Base-by-base conservation (phyloP, 2,888 invertebrate genomes). In the Coremacera marginata region DNA sequence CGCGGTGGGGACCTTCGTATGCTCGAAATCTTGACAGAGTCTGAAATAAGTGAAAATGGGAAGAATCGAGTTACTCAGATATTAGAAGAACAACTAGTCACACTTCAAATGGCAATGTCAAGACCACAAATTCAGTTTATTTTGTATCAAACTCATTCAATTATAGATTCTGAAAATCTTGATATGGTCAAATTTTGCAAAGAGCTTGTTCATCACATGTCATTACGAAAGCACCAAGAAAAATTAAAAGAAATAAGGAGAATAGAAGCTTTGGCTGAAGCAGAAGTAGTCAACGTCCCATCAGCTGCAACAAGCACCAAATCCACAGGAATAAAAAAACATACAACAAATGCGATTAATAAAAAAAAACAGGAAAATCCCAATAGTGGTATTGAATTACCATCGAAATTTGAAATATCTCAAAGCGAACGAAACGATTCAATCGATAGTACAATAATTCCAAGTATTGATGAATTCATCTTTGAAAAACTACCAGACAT, bases 121-220 rank as follows among this genome's bases (percentile, higher is more conserved):
- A 92, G 94, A 73, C 95, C 96, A 0, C 95, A 95, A 90, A 94
- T 95, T 31, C 96, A 96, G 85, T 91, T 95, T 79, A 92, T 95
- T 16, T 88, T 96, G 49, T 96, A 96, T 84, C 95, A 95, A 86
- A 95, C 95, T 0, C 95, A 96, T 89, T 95, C 95, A 0, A 92
- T 94, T 71, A 89, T 95, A 60, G 92, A 92, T 51, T 92, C 93
- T 0, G 96, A 96, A 88, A 96, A 96, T 81, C 91, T 91, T 60
- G 93, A 92, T 31, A 95, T 95, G 92, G 92, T 95, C 22, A 89
- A 91, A 0, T 91, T 92, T 60, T 93, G 93, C 0, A 91, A 95
- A 0, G 91, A 93, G 0, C 93, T 94, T 82, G 93, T 94, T 0
- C 96, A 96, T 84, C 90, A 92, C 67, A 89, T 93, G 80, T 94